Evolutionary conservation across 2,113 vertebrate species (phyloP).

Genomic region (Oreochromis niloticus): DNA sequence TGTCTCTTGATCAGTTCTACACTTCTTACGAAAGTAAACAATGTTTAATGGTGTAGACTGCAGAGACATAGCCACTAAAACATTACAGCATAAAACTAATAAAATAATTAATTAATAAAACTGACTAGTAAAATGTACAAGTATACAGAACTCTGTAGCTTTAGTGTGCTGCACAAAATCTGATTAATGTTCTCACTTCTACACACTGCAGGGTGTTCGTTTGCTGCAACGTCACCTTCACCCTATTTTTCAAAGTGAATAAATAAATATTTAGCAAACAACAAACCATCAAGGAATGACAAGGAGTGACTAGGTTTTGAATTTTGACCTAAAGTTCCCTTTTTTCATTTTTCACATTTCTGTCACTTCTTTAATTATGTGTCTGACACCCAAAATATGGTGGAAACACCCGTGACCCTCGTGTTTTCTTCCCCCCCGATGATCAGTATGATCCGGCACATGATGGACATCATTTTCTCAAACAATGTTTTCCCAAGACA

Average conservation of each 20-base stretch:
- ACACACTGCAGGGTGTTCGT: not conserved
- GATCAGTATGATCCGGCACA: not conserved
- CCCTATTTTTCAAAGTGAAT: not conserved
- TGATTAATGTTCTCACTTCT: not conserved
- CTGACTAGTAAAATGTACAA: not conserved
- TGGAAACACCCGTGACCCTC: not conserved
- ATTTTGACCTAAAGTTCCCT: not conserved
- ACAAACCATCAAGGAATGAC: not conserved
- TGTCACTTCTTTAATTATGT: not conserved
- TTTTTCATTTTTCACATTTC: not conserved
- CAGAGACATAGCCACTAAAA: not conserved
- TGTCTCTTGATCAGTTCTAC: not conserved
- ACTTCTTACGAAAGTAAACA: not conserved
- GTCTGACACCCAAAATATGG: not conserved
- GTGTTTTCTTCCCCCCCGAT: fast-evolving
- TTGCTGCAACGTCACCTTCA: not conserved
- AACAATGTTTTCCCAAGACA: not conserved
- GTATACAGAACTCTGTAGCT: not conserved
- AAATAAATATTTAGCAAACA: not conserved
- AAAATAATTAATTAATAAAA: not conserved
- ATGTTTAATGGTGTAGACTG: not conserved
- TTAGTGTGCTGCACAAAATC: not conserved
- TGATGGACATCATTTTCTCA: not conserved
- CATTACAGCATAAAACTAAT: not conserved
- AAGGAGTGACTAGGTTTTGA: not conserved